phyloP scores from a whole-genome alignment of 1,140 invertebrate species.

The Schlechtendalia chinensis region DNA sequence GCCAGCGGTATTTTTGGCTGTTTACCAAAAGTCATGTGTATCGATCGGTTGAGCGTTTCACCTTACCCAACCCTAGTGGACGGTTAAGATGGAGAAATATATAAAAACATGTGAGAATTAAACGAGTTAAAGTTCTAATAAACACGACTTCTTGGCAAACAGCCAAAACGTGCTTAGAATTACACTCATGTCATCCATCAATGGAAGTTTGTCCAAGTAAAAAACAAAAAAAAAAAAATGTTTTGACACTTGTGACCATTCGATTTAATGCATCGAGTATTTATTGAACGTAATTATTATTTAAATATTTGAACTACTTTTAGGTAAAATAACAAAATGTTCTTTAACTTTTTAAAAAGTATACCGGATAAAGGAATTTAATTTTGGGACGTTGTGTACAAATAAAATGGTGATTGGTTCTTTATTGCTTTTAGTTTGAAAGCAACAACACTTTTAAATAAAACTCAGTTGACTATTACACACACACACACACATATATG shows the following conservation, averaged over 20 bases:
- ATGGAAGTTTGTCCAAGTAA: not conserved
- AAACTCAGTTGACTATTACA: no score
- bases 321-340: not conserved
- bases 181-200: slow-evolving; percentile 12
- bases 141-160: slow-evolving; percentile 46
- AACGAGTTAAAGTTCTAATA: slow-evolving; percentile 49
- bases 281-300: not conserved
- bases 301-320: not conserved
- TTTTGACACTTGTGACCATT: not conserved
- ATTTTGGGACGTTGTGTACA: no score
- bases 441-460: no score
- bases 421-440: no score
- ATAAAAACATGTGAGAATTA: slow-evolving; percentile 43
- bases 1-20: slow-evolving; percentile 47
- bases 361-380: no score
- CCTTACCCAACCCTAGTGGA: not conserved
- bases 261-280: not conserved
- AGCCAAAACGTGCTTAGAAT: slow-evolving; percentile 45
- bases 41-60: slow-evolving; percentile 22
- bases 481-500: no score
- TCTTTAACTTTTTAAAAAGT: not conserved
- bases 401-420: no score
- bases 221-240: not conserved
- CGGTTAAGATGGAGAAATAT: slow-evolving; percentile 20
- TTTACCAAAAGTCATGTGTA: slow-evolving; percentile 39